Conservation (phyloP, 2,888 invertebrate species). For the Stramonita haemastoma region DNA sequence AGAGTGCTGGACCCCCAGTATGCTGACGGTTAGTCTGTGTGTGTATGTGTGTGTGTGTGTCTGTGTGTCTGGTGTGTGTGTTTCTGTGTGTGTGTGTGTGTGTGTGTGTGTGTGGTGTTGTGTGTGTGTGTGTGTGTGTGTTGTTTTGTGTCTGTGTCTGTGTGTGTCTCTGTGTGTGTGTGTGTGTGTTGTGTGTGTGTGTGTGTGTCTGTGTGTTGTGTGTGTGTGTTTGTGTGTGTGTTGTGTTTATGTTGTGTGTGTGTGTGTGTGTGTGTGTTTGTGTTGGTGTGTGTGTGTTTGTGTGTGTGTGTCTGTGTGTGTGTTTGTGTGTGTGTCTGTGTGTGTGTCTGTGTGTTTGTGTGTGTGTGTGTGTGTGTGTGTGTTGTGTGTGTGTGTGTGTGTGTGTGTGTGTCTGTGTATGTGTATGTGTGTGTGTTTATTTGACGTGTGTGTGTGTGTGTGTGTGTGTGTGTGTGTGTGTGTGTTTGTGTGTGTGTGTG, state of each 20-base stretch:
- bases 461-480: neutral
- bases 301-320: neutral
- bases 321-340: neutral
- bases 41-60: neutral
- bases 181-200: too few species aligned
- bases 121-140: neutral
- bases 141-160: neutral
- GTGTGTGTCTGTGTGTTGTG: neutral
- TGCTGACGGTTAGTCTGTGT: slow-evolving; percentile 22
- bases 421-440: neutral
- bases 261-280: neutral
- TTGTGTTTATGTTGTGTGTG: neutral
- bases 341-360: neutral
- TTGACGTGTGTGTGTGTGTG: too few species aligned
- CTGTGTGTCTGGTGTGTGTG: neutral
- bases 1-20: slow-evolving; percentile 17
- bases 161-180: neutral
- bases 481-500: neutral
- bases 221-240: neutral
- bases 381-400: neutral
- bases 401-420: neutral
- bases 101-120: neutral
- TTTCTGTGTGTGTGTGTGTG: slow-evolving; percentile 1
- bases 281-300: neutral
- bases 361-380: neutral